Base-by-base conservation (phyloP, 2,113 vertebrate genomes). In the Muscicapa adusta region DNA sequence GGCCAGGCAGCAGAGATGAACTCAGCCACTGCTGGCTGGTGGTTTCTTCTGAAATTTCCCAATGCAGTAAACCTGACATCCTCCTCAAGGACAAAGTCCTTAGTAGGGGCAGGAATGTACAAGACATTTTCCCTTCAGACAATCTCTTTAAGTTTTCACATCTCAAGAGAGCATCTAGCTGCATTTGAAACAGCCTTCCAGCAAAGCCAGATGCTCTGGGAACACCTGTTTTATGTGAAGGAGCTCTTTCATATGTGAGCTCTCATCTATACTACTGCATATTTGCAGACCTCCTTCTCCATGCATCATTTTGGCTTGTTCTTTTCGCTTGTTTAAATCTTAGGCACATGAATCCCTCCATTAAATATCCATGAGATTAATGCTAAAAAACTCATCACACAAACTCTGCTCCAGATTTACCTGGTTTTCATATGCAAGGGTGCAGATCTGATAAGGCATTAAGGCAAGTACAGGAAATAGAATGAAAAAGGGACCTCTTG, bases 401-500 rank as follows among this genome's bases (percentile, higher is more conserved):
- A 62, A 76, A 93, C 11, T 72, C 57, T 85, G 11, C 40, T 85
- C 51, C 43, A 47, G 40, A 73, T 88, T 91, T 91, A 84, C 47
- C 78, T 85, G 58, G 25, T 40, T 85, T 88, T 87, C 83, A 33
- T 62, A 17, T 79, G 38, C 85, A 88, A 93, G 63, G 40, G 26
- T 89, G 63, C 24, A 17, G 75, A 34, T 89, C 50, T 70, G 63
- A 57, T 50, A 91, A 70, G 83, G 76, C 83, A 81, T 62, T 84
- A 74, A 62, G 43, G 88, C 75, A 66, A 73, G 25, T 56, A 73
- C 14, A 80, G 76, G 92, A 93, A 94, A 89, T 13, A 71, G 68
- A 86, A 84, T 61, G 36, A 61, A 72, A 93, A 93, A 45, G 68
- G 56, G 61, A 91, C 86, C 73, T 88, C 94, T 84, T 93, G 83